These are phyloP conservation scores for Cheilosia urbana DNA, from an alignment of 2,888 invertebrate genomes.

Conservation along the genomic window DNA sequence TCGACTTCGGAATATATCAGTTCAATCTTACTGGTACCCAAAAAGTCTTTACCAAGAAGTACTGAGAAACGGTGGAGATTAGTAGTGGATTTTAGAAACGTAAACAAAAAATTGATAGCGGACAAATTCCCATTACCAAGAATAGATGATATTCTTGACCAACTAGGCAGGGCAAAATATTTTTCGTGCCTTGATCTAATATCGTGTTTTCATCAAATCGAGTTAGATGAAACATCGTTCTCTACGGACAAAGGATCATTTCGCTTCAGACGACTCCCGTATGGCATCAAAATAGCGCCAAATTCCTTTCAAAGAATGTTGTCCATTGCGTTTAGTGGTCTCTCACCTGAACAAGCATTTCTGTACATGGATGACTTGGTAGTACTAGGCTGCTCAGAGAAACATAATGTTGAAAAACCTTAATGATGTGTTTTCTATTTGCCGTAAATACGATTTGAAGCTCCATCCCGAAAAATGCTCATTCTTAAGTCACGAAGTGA, in stretches of 20 bases:
- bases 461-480: slow-evolving; percentile 14
- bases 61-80: neutral
- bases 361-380: slow-evolving; percentile 77
- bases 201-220: slow-evolving; percentile 12
- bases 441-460: too few species aligned
- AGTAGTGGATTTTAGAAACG: slow-evolving; percentile 6
- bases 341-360: slow-evolving; percentile 71
- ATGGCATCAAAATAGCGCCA: slow-evolving; percentile 70
- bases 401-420: slow-evolving; percentile 45
- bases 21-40: slow-evolving; percentile 1
- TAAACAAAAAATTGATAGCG: slow-evolving; percentile 11
- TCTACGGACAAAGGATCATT: too few species aligned
- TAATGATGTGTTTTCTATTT: neutral
- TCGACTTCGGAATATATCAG: neutral
- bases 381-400: slow-evolving; percentile 72
- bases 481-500: slow-evolving; percentile 48
- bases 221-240: slow-evolving; percentile 8
- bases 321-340: slow-evolving; percentile 69
- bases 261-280: slow-evolving; percentile 72
- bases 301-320: slow-evolving; percentile 77
- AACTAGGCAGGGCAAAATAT: slow-evolving; percentile 20
- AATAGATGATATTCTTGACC: slow-evolving; percentile 35
- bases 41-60: neutral
- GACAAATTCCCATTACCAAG: slow-evolving; percentile 36
- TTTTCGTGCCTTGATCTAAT: slow-evolving; percentile 29